These are phyloP conservation scores for Oncorhynchus kisutch DNA, from an alignment of 2,113 vertebrate species.

Conservation along the genomic window DNA sequence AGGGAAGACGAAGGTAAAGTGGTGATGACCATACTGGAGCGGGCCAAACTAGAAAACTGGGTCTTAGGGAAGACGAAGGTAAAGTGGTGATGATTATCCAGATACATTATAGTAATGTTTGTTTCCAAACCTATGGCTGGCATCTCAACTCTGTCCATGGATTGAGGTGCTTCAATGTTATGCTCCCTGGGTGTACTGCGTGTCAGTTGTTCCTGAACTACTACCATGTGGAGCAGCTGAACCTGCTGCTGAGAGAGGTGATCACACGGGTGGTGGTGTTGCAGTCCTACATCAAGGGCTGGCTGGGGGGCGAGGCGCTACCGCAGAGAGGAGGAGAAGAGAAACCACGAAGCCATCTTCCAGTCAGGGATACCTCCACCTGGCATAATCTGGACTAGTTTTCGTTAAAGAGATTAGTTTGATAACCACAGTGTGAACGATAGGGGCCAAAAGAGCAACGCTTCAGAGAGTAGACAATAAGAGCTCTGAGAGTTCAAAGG, in stretches of 20 bases:
- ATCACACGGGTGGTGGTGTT: conserved; percentile 90
- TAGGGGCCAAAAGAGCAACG: conserved; percentile 48
- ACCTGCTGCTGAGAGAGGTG: conserved; percentile 89
- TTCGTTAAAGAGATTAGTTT: neutral
- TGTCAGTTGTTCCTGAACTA: conserved; percentile 94
- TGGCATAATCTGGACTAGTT: neutral
- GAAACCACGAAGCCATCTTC: conserved; percentile 81
- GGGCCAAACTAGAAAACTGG: conserved; percentile 87
- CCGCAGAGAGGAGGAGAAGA: conserved; percentile 78
- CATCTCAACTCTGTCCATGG: neutral
- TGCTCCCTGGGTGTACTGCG: too few species aligned
- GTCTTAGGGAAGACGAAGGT: conserved; percentile 94
- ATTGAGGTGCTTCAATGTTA: neutral
- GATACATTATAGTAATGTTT: conserved; percentile 5
- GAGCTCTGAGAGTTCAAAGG: conserved; percentile 53
- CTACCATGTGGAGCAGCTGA: conserved; percentile 94
- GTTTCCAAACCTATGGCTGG: conserved; percentile 23
- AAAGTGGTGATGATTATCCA: conserved; percentile 23
- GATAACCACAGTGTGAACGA: neutral
- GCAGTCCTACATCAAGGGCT: conserved; percentile 93
- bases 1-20: conserved; percentile 89
- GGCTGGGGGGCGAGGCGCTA: conserved; percentile 89
- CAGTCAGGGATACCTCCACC: conserved; percentile 82
- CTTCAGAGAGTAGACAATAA: conserved; percentile 57
- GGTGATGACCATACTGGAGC: conserved; percentile 79